Evolutionary conservation across 2,888 invertebrate genomes (phyloP).

Genomic region (Thymelicus acteon): DNA sequence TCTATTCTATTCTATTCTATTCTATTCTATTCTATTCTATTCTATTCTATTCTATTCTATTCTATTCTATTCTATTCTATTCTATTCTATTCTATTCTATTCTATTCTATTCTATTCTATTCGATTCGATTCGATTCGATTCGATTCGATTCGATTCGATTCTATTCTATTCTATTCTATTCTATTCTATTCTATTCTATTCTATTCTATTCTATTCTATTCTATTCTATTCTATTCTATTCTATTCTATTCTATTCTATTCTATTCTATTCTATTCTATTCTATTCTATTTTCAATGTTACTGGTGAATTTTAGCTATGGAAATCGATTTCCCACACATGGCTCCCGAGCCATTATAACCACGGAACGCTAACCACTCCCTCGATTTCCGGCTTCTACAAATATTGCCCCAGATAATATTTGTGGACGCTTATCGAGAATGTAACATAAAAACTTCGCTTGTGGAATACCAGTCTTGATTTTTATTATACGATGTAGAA

Average conservation of each 20-base stretch:
- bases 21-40: constrained; percentile 8
- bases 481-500: background rate
- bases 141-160: too few species aligned
- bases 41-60: background rate
- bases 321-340: constrained; percentile 38
- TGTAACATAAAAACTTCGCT: constrained; percentile 32
- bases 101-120: too few species aligned
- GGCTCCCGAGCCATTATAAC: constrained; percentile 22
- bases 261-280: too few species aligned
- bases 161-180: too few species aligned
- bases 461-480: constrained; percentile 27
- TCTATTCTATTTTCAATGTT: too few species aligned
- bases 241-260: too few species aligned
- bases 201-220: too few species aligned
- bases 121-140: too few species aligned
- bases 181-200: too few species aligned
- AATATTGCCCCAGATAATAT: constrained; percentile 52
- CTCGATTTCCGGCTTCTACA: constrained; percentile 61
- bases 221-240: too few species aligned
- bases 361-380: constrained; percentile 49
- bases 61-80: constrained; percentile 11
- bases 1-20: background rate
- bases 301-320: too few species aligned
- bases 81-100: background rate
- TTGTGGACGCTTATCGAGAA: constrained; percentile 43